phyloP scores from a whole-genome alignment of 1,140 invertebrate species.

The Rhagoletis pomonella region DNA sequence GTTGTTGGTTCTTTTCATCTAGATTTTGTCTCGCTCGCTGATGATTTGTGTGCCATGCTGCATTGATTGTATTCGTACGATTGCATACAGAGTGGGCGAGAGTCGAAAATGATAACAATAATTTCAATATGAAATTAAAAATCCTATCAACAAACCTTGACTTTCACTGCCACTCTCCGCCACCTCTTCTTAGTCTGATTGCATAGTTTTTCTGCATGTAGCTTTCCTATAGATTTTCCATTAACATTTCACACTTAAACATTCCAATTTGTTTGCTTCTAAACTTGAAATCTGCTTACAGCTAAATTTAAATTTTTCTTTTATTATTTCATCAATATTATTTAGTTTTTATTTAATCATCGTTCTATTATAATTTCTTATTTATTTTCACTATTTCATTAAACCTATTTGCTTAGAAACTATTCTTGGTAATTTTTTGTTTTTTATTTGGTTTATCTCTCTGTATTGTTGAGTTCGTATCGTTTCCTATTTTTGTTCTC shows the following conservation, averaged over 20 bases:
- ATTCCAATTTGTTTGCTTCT: conserved; percentile 41
- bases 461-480: neutral
- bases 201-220: neutral
- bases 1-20: conserved; percentile 18
- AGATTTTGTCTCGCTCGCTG: neutral
- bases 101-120: neutral
- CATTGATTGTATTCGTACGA: conserved; percentile 14
- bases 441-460: conserved; percentile 18
- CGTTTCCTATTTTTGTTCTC: conserved; percentile 9
- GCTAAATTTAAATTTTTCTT: neutral
- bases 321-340: neutral
- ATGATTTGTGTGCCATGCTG: conserved; percentile 9
- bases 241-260: conserved; percentile 12
- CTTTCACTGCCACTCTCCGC: neutral
- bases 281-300: conserved; percentile 31
- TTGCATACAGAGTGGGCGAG: neutral
- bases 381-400: conserved; percentile 15
- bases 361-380: neutral
- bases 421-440: neutral
- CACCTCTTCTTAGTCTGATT: neutral
- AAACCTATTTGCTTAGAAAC: neutral
- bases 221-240: neutral
- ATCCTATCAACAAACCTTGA: neutral
- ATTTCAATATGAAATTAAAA: conserved; percentile 47
- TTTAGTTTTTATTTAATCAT: neutral